These are phyloP conservation scores for Centropus bengalensis DNA, from an alignment of 2,113 vertebrate genomes.

Conservation along the genomic window DNA sequence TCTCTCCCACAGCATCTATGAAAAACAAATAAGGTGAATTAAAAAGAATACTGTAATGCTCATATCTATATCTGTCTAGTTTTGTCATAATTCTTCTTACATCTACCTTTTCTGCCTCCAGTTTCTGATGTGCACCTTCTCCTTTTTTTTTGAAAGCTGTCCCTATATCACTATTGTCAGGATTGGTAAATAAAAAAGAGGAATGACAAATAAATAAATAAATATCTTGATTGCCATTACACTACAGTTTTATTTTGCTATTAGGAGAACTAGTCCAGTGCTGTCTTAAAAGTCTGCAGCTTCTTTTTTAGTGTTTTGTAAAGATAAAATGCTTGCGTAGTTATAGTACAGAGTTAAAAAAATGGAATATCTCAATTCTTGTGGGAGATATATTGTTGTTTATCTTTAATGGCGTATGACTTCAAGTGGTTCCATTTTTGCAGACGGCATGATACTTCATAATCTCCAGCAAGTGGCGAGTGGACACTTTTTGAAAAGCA, in stretches of 20 bases:
- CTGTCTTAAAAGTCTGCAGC: neutral
- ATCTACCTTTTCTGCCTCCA: neutral
- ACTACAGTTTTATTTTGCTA: neutral
- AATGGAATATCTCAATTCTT: neutral
- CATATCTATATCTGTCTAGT: neutral
- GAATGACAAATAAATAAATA: neutral
- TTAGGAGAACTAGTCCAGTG: neutral
- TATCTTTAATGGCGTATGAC: neutral
- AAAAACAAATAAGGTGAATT: neutral
- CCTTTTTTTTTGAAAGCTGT: neutral
- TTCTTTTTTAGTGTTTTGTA: neutral
- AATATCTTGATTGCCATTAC: neutral
- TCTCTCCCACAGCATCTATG: neutral
- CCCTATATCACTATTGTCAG: neutral
- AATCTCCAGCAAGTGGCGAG: neutral
- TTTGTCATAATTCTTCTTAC: neutral
- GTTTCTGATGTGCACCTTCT: neutral
- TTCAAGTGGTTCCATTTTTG: neutral
- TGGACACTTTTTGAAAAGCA: neutral
- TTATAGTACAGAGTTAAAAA: neutral
- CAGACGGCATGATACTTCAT: neutral
- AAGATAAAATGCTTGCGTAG: neutral
- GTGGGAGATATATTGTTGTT: neutral
- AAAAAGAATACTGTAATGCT: neutral
- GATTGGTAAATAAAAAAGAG: neutral